These are phyloP conservation scores for Actias luna DNA, from an alignment of 2,888 invertebrate genomes.

Conservation along the genomic window DNA sequence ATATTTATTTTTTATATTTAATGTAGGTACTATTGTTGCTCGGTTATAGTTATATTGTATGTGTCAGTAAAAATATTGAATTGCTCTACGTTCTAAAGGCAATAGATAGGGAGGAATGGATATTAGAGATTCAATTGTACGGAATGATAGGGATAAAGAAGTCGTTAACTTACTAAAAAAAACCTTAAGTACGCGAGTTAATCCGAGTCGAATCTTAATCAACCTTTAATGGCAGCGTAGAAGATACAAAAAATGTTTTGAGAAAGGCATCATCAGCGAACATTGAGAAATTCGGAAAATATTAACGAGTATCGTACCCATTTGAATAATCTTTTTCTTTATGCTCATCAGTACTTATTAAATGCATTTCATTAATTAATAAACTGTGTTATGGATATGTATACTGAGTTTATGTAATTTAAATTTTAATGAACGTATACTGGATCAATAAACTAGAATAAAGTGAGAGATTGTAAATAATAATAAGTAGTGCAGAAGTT, in stretches of 20 bases:
- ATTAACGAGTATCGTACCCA: constrained; percentile 33
- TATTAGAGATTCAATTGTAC: constrained; percentile 42
- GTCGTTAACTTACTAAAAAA: constrained; percentile 55
- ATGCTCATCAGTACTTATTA: background rate
- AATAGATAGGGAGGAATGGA: constrained; percentile 18
- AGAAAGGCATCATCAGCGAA: constrained; percentile 27
- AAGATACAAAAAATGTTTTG: constrained; percentile 36
- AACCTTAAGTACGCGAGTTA: constrained; percentile 53
- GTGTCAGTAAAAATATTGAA: background rate
- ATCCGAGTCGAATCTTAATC: constrained; percentile 62
- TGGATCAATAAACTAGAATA: no score
- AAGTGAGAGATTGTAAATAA: no score
- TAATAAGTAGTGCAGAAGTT: no score
- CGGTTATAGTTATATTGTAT: no score
- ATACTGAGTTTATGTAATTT: background rate
- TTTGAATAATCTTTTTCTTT: constrained; percentile 19
- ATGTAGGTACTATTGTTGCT: no score
- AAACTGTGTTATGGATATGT: no score
- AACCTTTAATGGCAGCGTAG: constrained; percentile 49
- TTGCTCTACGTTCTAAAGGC: background rate
- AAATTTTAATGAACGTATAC: no score
- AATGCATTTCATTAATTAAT: no score
- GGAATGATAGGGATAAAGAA: constrained; percentile 44
- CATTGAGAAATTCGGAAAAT: constrained; percentile 31
- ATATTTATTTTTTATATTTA: no score